Percentiles rank a stretch among this genome's conserved stretches.
phyloP scores from a whole-genome alignment of 2,113 vertebrate genomes.

The Colaptes auratus region DNA sequence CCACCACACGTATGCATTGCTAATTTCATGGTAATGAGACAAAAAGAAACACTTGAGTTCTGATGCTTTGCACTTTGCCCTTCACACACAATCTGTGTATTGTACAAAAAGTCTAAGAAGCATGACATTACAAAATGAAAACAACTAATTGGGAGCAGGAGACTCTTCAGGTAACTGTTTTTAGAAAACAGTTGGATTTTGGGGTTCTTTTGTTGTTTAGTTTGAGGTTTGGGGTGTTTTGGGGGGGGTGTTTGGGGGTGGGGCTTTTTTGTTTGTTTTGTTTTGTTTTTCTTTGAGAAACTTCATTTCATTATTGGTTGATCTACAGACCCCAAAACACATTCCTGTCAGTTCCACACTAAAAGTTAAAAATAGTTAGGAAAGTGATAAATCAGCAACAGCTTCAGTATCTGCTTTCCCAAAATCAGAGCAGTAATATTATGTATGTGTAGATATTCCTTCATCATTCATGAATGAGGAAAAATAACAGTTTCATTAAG shows the following conservation, averaged over 20 bases:
- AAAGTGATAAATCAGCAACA: not conserved
- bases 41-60: not conserved
- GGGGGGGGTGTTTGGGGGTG: too few species aligned
- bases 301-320: not conserved
- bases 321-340: not conserved
- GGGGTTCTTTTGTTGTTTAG: too few species aligned
- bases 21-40: not conserved
- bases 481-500: not conserved
- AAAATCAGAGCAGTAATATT: not conserved
- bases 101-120: not conserved
- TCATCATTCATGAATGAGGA: not conserved
- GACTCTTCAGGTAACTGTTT: not conserved
- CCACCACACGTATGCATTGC: not conserved
- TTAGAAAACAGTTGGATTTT: not conserved
- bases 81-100: fast-evolving
- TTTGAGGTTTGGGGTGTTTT: too few species aligned
- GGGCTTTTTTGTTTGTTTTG: too few species aligned
- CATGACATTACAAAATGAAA: not conserved
- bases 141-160: not conserved
- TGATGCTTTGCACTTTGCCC: not conserved
- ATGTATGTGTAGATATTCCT: not conserved
- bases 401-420: not conserved
- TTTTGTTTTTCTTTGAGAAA: not conserved
- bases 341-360: not conserved
- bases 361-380: not conserved